These are phyloP conservation scores for Lochmaea capreae DNA, from an alignment of 2,888 invertebrate species.

Conservation along the genomic window DNA sequence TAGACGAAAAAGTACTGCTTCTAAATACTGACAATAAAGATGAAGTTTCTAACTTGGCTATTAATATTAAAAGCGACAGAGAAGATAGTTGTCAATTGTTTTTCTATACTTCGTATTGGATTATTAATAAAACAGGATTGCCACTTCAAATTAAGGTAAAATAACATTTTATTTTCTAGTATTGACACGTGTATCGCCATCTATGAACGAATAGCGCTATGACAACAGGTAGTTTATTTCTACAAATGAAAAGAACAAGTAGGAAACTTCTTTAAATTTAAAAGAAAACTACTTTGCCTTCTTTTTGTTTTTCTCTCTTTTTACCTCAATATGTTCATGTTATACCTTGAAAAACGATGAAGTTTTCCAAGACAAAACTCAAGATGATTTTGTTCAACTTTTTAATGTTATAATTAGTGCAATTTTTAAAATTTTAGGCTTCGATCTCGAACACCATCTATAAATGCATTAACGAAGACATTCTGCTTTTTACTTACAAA, in stretches of 20 bases:
- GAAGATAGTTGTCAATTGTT: conserved; percentile 74
- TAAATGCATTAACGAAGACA: conserved; percentile 70
- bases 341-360: too few species aligned
- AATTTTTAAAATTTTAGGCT: conserved; percentile 65
- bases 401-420: too few species aligned
- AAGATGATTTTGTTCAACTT: too few species aligned
- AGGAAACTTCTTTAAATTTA: too few species aligned
- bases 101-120: conserved; percentile 87
- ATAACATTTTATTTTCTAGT: not conserved
- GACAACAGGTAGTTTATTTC: too few species aligned
- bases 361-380: not conserved
- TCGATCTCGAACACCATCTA: conserved; percentile 72
- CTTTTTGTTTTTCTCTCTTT: too few species aligned
- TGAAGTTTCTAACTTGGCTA: conserved; percentile 75
- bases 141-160: conserved; percentile 83
- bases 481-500: conserved; percentile 77
- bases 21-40: conserved; percentile 73
- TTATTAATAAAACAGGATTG: conserved; percentile 88
- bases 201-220: not conserved
- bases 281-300: too few species aligned
- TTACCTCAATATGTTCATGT: too few species aligned
- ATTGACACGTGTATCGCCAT: not conserved
- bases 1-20: conserved; percentile 68
- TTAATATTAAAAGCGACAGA: conserved; percentile 76
- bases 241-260: too few species aligned